Conservation (phyloP, 2,797 vertebrate species). For the Malurus leucopterus region DNA sequence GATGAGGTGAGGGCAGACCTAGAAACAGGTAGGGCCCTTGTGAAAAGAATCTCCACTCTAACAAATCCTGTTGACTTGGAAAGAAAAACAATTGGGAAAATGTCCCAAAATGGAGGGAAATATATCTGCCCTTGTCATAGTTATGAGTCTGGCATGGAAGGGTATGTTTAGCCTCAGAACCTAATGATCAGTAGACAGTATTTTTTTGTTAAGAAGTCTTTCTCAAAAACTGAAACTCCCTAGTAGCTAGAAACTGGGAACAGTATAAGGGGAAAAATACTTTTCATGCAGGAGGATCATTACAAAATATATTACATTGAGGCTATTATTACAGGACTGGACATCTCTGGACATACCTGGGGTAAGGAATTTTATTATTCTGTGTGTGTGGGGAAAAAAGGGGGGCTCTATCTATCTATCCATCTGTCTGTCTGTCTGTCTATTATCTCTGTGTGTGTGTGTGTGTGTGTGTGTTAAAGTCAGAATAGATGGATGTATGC, state of each 20-base stretch:
- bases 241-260: background rate
- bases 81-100: background rate
- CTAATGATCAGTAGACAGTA: background rate
- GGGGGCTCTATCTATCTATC: too few relatives aligned
- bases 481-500: background rate
- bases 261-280: background rate
- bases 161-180: background rate
- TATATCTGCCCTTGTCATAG: background rate
- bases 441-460: too few relatives aligned
- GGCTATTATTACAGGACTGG: background rate
- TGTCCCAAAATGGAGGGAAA: background rate
- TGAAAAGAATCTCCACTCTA: background rate
- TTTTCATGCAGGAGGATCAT: background rate
- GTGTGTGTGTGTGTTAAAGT: background rate
- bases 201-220: background rate
- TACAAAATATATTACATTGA: background rate
- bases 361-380: background rate
- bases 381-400: rapidly evolving
- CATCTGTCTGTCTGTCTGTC: too few relatives aligned
- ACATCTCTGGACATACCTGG: background rate
- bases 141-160: background rate
- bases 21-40: background rate
- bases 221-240: background rate
- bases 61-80: background rate
- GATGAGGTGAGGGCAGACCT: background rate